These are phyloP conservation scores for Linnaemya tessellans DNA, from an alignment of 2,888 invertebrate genomes.

Conservation along the genomic window DNA sequence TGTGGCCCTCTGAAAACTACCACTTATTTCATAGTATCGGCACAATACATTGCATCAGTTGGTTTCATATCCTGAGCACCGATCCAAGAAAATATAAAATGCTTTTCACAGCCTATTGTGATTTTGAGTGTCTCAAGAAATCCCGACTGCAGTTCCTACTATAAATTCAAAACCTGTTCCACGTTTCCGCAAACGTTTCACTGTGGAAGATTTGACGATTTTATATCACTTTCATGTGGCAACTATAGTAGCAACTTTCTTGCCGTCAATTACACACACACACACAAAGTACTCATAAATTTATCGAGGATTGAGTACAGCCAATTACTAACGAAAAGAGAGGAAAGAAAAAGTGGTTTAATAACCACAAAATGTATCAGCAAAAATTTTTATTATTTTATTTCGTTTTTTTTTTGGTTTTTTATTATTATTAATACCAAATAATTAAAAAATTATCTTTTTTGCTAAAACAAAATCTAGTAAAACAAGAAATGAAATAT, in stretches of 20 bases:
- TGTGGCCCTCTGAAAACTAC: too few relatives aligned
- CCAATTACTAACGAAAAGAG: neutral
- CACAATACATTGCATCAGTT: too few relatives aligned
- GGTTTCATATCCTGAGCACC: too few relatives aligned
- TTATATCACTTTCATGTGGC: neutral
- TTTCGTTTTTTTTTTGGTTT: too few relatives aligned
- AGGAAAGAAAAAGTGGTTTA: constrained; percentile 60
- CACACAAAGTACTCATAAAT: constrained; percentile 9
- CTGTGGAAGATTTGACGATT: neutral
- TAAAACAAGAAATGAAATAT: constrained; percentile 61
- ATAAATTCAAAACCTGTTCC: too few relatives aligned
- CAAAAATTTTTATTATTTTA: constrained; percentile 28
- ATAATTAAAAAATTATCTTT: constrained; percentile 39
- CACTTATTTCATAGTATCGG: too few relatives aligned
- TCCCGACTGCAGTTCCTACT: too few relatives aligned
- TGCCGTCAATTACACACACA: constrained; percentile 15
- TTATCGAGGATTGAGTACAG: constrained; percentile 11
- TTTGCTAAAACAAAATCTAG: constrained; percentile 58
- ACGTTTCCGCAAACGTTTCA: neutral
- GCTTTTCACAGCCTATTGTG: too few relatives aligned
- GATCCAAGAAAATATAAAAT: too few relatives aligned
- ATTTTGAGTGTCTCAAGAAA: too few relatives aligned
- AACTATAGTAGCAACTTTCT: constrained; percentile 11
- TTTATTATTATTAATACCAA: constrained; percentile 14
- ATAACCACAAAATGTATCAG: constrained; percentile 44